phyloP scores from a whole-genome alignment of 2,888 invertebrate genomes.

The Habroteleia sp. region DNA sequence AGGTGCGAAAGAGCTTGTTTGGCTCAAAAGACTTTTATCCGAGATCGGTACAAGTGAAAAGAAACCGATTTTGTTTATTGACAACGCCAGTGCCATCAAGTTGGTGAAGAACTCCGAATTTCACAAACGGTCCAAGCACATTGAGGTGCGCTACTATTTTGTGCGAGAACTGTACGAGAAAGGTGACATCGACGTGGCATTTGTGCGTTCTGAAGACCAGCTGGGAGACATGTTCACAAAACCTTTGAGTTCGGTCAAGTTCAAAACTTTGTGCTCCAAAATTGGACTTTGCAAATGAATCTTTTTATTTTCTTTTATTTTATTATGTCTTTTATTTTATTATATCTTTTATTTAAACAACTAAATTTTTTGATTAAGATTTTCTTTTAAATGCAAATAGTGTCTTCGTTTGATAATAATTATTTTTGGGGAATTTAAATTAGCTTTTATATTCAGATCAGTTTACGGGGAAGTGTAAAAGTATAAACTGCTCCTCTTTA shows the following conservation, averaged over 20 bases:
- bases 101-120: conserved; percentile 53
- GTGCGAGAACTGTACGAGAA: conserved; percentile 43
- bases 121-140: conserved; percentile 50
- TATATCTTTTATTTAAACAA: not conserved
- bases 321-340: not conserved
- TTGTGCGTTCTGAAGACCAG: conserved; percentile 14
- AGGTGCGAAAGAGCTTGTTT: conserved; percentile 50
- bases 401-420: too few species aligned
- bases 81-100: conserved; percentile 58
- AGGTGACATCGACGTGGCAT: conserved; percentile 33
- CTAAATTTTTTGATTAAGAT: too few species aligned
- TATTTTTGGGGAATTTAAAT: too few species aligned
- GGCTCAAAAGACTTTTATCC: conserved; percentile 41
- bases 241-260: conserved; percentile 9
- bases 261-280: conserved; percentile 3
- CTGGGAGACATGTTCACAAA: conserved; percentile 24
- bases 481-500: too few species aligned
- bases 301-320: too few species aligned
- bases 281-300: conserved; percentile 24
- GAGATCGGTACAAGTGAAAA: too few species aligned
- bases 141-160: conserved; percentile 55
- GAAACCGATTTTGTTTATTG: conserved; percentile 39
- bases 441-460: too few species aligned
- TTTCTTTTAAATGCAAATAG: too few species aligned
- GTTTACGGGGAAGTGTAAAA: conserved; percentile 31